These are phyloP conservation scores for Brachionus plicatilis DNA, from an alignment of 1,140 invertebrate genomes.

Conservation along the genomic window DNA sequence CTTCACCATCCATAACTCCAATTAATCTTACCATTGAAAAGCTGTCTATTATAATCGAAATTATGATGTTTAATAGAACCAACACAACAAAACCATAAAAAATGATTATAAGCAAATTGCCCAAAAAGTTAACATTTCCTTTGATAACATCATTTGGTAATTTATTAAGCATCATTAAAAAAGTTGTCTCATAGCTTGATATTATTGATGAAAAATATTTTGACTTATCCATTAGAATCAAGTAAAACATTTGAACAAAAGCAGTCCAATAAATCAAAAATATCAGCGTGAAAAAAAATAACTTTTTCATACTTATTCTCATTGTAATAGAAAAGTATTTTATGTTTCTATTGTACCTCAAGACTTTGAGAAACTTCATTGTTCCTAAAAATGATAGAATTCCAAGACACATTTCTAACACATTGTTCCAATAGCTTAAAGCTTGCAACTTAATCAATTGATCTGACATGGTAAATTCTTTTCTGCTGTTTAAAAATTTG, in stretches of 20 bases:
- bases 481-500: not conserved
- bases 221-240: not conserved
- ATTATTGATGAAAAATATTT: not conserved
- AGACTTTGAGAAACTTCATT: constrained; percentile 16
- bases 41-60: not conserved
- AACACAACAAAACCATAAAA: not conserved
- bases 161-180: not conserved
- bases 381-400: not conserved
- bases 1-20: not conserved
- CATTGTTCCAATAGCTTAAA: not conserved
- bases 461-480: constrained; percentile 54
- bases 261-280: not conserved
- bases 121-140: not conserved
- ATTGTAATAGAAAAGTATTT: not conserved
- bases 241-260: constrained; percentile 19
- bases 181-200: not conserved
- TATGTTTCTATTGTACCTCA: constrained; percentile 10
- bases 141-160: not conserved
- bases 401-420: not conserved
- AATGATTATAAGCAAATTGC: not conserved
- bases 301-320: not conserved
- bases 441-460: constrained; percentile 53
- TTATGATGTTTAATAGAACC: not conserved
- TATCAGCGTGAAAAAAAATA: not conserved
- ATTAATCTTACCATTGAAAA: not conserved